Conservation (phyloP, 2,888 invertebrate species). For the Brenthis ino region DNA sequence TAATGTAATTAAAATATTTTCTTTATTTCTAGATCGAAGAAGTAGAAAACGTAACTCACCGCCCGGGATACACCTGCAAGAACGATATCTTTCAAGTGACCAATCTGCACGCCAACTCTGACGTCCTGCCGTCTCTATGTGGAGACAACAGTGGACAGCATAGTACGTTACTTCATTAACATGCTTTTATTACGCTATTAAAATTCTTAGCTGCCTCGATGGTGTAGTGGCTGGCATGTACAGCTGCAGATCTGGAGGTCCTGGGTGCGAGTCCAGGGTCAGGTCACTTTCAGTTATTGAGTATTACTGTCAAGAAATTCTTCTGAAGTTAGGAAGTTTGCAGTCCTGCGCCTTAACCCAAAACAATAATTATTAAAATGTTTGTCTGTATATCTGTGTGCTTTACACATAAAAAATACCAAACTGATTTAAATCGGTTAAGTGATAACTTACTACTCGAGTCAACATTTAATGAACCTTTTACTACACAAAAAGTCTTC, state of each 20-base stretch:
- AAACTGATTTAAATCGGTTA: too few relatives aligned
- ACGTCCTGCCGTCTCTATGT: conserved; percentile 79
- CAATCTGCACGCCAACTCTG: conserved; percentile 75
- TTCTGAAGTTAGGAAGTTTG: not conserved
- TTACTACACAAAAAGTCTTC: too few relatives aligned
- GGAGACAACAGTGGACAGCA: conserved; percentile 85
- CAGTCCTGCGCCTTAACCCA: not conserved
- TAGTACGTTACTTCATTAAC: conserved; percentile 58
- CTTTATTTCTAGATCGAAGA: conserved; percentile 58
- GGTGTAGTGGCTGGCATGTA: not conserved
- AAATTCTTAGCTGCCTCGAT: too few relatives aligned
- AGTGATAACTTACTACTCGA: too few relatives aligned
- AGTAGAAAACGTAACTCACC: conserved; percentile 71
- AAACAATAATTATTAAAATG: too few relatives aligned
- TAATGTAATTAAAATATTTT: not conserved
- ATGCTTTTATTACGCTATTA: too few relatives aligned
- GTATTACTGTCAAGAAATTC: too few relatives aligned
- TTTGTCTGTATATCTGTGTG: too few relatives aligned
- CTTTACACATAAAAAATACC: too few relatives aligned
- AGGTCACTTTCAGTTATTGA: not conserved
- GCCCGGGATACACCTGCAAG: conserved; percentile 73
- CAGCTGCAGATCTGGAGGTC: not conserved
- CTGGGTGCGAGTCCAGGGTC: not conserved
- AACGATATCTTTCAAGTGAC: conserved; percentile 79
- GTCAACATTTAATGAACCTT: too few relatives aligned